Conservation (phyloP, 2,113 vertebrate genomes). For the Lagopus leucura region DNA sequence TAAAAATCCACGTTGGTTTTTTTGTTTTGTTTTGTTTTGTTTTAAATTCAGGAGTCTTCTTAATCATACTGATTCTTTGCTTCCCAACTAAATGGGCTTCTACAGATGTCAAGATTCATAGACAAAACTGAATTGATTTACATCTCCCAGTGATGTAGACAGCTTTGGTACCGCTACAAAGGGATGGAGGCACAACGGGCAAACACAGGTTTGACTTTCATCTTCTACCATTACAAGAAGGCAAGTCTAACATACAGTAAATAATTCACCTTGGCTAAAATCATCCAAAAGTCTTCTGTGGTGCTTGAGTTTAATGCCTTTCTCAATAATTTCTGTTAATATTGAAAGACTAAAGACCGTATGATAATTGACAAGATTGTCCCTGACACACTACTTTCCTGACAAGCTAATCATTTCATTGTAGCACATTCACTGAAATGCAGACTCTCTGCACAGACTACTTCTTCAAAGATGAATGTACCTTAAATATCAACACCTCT, state of each 20-base stretch:
- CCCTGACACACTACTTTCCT: not conserved
- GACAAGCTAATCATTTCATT: not conserved
- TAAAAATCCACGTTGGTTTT: not conserved
- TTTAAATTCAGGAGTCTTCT: not conserved
- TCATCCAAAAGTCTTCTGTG: not conserved
- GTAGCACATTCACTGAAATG: not conserved
- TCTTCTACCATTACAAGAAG: not conserved
- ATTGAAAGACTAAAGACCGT: not conserved
- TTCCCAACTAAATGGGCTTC: not conserved
- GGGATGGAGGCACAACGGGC: not conserved
- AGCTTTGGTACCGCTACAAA: not conserved
- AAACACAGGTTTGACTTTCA: not conserved
- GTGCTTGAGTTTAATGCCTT: not conserved
- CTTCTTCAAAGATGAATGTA: not conserved
- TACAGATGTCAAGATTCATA: not conserved
- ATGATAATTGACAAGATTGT: constrained; percentile 3
- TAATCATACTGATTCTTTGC: not conserved
- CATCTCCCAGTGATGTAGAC: not conserved
- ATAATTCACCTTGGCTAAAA: constrained; percentile 17
- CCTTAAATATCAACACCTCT: not conserved
- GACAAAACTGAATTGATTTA: not conserved
- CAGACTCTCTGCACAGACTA: not conserved
- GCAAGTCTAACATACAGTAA: not conserved
- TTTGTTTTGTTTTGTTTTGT: too few relatives aligned
- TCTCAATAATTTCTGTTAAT: not conserved